These are phyloP conservation scores for Diarsia brunnea DNA, from an alignment of 2,888 invertebrate species.

Conservation along the genomic window DNA sequence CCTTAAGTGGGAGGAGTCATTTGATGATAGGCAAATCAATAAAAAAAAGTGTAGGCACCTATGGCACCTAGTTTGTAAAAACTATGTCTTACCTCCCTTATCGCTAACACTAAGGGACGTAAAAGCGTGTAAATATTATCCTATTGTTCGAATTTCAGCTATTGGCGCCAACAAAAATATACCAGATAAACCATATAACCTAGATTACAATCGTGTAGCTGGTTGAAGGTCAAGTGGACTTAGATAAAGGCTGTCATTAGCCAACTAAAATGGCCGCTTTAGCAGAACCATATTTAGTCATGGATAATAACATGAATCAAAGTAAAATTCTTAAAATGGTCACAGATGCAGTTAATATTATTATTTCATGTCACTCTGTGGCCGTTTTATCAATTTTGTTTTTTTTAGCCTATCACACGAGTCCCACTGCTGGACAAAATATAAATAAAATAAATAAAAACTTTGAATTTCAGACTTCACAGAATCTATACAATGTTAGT, in stretches of 20 bases:
- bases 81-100: rapidly evolving
- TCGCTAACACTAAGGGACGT: no score
- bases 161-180: background rate
- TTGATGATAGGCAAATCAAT: no score
- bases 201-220: constrained; percentile 15
- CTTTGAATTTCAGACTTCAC: no score
- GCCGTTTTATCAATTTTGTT: no score
- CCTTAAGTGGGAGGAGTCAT: no score
- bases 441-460: no score
- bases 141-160: background rate
- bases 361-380: background rate
- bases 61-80: no score
- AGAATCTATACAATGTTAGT: no score
- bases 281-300: background rate
- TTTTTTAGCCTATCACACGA: no score
- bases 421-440: no score
- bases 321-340: background rate
- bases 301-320: background rate
- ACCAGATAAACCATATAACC: constrained; percentile 19
- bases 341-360: background rate
- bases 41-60: no score
- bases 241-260: constrained; percentile 32
- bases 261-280: background rate
- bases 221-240: constrained; percentile 24
- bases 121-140: no score